Evolutionary conservation across 2,113 vertebrate species (phyloP).

Genomic region (Sakesphorus luctuosus): DNA sequence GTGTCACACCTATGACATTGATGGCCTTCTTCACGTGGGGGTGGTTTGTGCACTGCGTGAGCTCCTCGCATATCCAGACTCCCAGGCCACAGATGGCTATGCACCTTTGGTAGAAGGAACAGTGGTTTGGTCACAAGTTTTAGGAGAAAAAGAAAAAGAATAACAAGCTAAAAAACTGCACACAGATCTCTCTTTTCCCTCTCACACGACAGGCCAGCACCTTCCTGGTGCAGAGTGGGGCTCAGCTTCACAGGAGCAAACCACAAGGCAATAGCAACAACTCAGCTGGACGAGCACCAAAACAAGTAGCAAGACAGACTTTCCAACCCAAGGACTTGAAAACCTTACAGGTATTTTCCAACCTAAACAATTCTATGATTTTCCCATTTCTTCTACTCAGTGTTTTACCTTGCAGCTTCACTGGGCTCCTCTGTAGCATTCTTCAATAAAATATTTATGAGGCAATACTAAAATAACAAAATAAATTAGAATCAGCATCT

Average conservation of each 20-base stretch:
- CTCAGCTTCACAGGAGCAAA: not conserved
- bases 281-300: not conserved
- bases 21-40: conserved; percentile 91
- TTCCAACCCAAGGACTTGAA: not conserved
- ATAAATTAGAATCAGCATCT: conserved; percentile 46
- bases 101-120: conserved; percentile 78
- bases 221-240: fast-evolving
- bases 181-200: not conserved
- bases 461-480: conserved; percentile 84
- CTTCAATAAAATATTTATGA: conserved; percentile 90
- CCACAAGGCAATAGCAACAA: not conserved
- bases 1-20: conserved; percentile 94
- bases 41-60: conserved; percentile 84
- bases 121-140: not conserved
- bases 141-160: fast-evolving
- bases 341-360: not conserved
- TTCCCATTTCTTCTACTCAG: not conserved
- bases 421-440: conserved; percentile 90
- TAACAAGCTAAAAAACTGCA: not conserved
- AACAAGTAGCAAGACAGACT: not conserved
- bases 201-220: not conserved
- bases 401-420: conserved; percentile 91
- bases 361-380: not conserved
- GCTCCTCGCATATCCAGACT: conserved; percentile 95
- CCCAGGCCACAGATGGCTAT: conserved; percentile 94